These are phyloP conservation scores for Halesus radiatus DNA, from an alignment of 1,140 invertebrate genomes.

Conservation along the genomic window DNA sequence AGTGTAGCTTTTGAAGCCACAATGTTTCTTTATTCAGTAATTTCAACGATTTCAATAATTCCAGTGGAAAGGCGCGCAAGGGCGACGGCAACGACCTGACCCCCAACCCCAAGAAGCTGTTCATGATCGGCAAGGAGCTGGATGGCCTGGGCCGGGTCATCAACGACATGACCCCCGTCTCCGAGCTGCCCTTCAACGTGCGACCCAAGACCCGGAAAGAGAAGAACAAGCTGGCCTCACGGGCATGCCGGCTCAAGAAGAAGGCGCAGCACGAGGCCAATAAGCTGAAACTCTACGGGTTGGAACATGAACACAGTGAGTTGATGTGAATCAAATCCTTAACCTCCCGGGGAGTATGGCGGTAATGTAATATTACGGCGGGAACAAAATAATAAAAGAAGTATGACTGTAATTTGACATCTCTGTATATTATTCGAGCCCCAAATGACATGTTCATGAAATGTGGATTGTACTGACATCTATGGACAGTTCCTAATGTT, in stretches of 20 bases:
- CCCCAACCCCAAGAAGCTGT: conserved; percentile 93
- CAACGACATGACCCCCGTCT: conserved; percentile 95
- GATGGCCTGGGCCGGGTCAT: conserved; percentile 92
- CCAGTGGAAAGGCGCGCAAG: conserved; percentile 93
- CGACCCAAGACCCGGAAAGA: conserved; percentile 95
- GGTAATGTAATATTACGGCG: too few relatives aligned
- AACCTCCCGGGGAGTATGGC: too few relatives aligned
- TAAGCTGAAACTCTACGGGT: conserved; percentile 93
- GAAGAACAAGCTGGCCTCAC: conserved; percentile 97
- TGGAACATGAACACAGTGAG: conserved; percentile 95
- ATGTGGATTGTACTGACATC: too few relatives aligned
- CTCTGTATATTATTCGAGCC: too few relatives aligned
- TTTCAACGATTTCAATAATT: background rate
- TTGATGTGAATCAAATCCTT: too few relatives aligned
- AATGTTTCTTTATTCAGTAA: too few relatives aligned
- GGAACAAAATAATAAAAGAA: too few relatives aligned
- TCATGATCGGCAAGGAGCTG: conserved; percentile 91
- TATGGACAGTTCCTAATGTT: too few relatives aligned
- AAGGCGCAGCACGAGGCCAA: conserved; percentile 96
- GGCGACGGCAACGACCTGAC: conserved; percentile 98
- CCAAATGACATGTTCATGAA: too few relatives aligned
- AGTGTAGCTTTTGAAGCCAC: too few relatives aligned
- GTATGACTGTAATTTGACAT: too few relatives aligned
- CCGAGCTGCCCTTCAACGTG: conserved; percentile 90
- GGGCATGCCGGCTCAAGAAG: conserved; percentile 94